These are phyloP conservation scores for Molothrus ater DNA, from an alignment of 2,797 vertebrate genomes.

Conservation along the genomic window DNA sequence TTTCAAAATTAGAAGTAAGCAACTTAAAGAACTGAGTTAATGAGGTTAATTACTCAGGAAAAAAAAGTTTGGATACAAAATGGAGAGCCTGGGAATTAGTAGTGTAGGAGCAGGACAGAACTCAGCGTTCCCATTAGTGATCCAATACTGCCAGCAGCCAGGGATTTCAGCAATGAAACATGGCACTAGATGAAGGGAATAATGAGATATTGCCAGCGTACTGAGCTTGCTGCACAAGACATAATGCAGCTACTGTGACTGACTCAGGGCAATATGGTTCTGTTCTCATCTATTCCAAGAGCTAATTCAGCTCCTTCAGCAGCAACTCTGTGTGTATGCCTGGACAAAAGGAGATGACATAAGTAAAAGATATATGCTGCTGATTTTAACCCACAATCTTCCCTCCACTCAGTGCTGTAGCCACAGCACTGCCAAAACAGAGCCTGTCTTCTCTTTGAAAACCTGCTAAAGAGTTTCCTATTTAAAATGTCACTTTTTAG, in stretches of 20 bases:
- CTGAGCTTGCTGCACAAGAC: not conserved
- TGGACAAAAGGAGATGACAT: not conserved
- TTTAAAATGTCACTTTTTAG: constrained; percentile 19
- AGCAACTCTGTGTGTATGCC: not conserved
- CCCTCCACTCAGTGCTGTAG: not conserved
- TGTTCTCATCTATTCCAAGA: not conserved
- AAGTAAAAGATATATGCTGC: not conserved
- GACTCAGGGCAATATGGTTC: not conserved
- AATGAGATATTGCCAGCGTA: not conserved
- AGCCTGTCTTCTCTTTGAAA: not conserved
- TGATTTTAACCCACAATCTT: not conserved
- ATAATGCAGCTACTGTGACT: not conserved
- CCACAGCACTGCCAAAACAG: not conserved
- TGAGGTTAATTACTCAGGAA: not conserved
- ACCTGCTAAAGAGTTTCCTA: not conserved
- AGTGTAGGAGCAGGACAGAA: not conserved
- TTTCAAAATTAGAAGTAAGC: not conserved
- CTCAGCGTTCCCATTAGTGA: not conserved
- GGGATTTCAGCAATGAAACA: not conserved
- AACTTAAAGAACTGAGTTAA: not conserved
- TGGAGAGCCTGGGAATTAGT: not conserved
- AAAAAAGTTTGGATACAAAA: not conserved
- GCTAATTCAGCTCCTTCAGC: not conserved
- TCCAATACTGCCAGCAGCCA: not conserved
- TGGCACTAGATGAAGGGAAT: not conserved